Percentiles rank a stretch among this genome's conserved stretches.
phyloP scores from a whole-genome alignment of 2,797 vertebrate genomes.

The Paratrypauchen microcephalus region DNA sequence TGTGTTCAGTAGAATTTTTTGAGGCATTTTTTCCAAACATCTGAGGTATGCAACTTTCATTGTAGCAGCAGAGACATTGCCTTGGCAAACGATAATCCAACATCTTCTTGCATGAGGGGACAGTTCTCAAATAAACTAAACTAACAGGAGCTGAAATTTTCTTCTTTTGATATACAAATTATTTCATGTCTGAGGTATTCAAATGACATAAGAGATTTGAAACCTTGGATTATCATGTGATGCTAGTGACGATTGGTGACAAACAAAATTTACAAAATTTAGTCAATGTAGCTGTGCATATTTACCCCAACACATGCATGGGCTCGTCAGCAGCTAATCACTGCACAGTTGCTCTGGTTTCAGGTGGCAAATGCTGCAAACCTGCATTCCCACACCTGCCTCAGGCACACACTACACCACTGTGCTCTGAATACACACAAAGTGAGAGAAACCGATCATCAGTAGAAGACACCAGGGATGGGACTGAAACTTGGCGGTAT shows the following conservation, averaged over 20 bases:
- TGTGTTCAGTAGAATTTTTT: too few species aligned
- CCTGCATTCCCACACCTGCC: constrained; percentile 71
- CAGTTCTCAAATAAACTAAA: background rate
- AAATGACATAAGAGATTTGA: background rate
- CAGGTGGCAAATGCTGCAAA: constrained; percentile 59
- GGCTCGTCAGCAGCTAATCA: constrained; percentile 58
- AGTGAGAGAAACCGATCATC: constrained; percentile 7
- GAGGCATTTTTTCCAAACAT: constrained; percentile 3
- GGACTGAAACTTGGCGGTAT: constrained; percentile 17
- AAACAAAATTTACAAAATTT: constrained; percentile 41
- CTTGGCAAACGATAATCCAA: background rate
- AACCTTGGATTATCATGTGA: background rate
- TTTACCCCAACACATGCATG: constrained; percentile 60
- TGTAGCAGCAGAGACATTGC: background rate
- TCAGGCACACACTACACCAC: constrained; percentile 44
- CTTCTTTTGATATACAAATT: background rate
- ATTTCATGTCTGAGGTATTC: background rate
- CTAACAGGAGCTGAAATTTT: background rate
- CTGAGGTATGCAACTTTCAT: constrained; percentile 3
- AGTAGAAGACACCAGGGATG: constrained; percentile 12
- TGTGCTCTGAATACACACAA: constrained; percentile 29
- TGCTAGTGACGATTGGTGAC: constrained; percentile 20
- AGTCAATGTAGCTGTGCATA: constrained; percentile 58
- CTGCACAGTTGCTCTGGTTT: constrained; percentile 23
- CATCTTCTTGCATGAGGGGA: background rate